phyloP scores from a whole-genome alignment of 1,140 invertebrate species.

The Drosophila biarmipes region DNA sequence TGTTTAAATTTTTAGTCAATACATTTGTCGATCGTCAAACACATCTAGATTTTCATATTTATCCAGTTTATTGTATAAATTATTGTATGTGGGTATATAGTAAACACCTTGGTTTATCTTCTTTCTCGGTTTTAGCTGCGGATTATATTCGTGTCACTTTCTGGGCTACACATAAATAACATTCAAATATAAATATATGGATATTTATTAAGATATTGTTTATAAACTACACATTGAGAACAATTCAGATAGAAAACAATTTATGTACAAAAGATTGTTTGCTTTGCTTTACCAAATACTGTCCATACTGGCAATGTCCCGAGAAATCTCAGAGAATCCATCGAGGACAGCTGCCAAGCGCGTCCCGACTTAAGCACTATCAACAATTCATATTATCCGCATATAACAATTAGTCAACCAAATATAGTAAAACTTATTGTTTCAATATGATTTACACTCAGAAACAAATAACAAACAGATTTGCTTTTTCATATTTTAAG shows the following conservation, averaged over 20 bases:
- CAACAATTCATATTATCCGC: conserved; percentile 49
- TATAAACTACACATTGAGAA: conserved; percentile 76
- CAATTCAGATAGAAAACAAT: conserved; percentile 62
- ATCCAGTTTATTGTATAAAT: conserved; percentile 60
- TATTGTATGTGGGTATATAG: conserved; percentile 33
- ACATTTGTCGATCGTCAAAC: conserved; percentile 32
- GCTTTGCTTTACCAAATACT: conserved; percentile 66
- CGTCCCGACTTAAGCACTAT: conserved; percentile 24
- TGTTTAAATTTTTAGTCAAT: conserved; percentile 47
- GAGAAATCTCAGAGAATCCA: conserved; percentile 1
- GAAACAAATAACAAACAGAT: conserved; percentile 77
- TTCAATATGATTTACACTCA: conserved; percentile 46
- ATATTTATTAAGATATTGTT: conserved; percentile 60
- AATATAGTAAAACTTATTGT: conserved; percentile 60
- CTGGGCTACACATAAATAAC: conserved; percentile 52
- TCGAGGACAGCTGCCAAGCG: conserved; percentile 16
- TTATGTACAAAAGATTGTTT: conserved; percentile 66
- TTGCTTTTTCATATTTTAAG: conserved; percentile 34
- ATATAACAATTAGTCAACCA: conserved; percentile 69
- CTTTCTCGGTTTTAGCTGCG: conserved; percentile 32
- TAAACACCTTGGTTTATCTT: conserved; percentile 36
- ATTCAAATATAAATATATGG: conserved; percentile 55
- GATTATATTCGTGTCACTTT: conserved; percentile 40
- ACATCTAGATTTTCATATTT: conserved; percentile 42
- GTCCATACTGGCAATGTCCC: conserved; percentile 27